phyloP scores from a whole-genome alignment of 2,797 vertebrate genomes.

The Tympanoctomys barrerae region DNA sequence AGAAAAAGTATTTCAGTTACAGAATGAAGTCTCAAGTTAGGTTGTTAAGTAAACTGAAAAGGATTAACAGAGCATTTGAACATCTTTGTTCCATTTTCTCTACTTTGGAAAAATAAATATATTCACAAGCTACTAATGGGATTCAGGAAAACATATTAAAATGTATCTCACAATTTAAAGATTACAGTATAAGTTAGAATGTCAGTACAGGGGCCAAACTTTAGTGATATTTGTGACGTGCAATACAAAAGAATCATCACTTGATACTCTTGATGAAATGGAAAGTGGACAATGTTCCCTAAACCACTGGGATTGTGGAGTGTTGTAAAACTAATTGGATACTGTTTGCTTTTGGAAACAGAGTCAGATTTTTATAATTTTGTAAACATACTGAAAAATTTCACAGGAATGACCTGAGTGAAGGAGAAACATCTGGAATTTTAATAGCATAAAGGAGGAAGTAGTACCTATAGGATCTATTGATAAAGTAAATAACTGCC shows the following conservation, averaged over 20 bases:
- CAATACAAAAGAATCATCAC: neutral
- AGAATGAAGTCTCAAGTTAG: constrained; percentile 16
- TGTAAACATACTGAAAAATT: constrained; percentile 61
- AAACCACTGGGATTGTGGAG: neutral
- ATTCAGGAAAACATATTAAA: constrained; percentile 59
- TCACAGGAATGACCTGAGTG: constrained; percentile 51
- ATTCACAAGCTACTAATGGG: constrained; percentile 35
- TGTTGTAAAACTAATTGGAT: constrained; percentile 66
- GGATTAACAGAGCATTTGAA: constrained; percentile 34
- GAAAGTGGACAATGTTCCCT: neutral
- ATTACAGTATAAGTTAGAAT: constrained; percentile 43
- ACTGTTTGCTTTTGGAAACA: constrained; percentile 57
- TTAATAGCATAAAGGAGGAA: constrained; percentile 47
- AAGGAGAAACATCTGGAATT: constrained; percentile 67
- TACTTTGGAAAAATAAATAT: constrained; percentile 54
- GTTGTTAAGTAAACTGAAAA: constrained; percentile 58
- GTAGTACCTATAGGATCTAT: neutral
- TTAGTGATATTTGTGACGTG: neutral
- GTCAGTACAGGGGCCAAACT: neutral
- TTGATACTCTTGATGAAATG: constrained; percentile 32
- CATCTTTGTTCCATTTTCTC: constrained; percentile 51
- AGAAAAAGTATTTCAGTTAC: constrained; percentile 57
- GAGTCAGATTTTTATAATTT: constrained; percentile 65
- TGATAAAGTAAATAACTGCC: neutral
- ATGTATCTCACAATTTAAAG: constrained; percentile 32